Evolutionary conservation across 2,888 invertebrate genomes (phyloP), one percentile per base, ranked within the genome.

Genomic region (Cremastobaeus sp.): DNA sequence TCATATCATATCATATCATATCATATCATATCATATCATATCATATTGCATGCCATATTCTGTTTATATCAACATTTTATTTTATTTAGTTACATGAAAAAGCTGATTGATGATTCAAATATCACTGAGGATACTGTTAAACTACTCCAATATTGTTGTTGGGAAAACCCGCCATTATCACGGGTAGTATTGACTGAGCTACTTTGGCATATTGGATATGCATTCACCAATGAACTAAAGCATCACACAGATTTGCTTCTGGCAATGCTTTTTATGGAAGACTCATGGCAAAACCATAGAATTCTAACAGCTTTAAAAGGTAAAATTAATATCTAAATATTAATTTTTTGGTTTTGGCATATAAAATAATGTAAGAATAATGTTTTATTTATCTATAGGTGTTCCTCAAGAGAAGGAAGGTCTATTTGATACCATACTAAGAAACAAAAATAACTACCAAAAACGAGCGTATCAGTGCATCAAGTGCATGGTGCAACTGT

Each of bases 381-480:
- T 30, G 6, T 30, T 4, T 30, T n/a, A 30, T 30, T 30, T 9
- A 30, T 30, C 2, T 45, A 1, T 25, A 91, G 91, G 91, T 84
- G 91, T 93, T 45, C 93, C 93, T 2, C 94, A 95, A 74, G 95
- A 97, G 84, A 91, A 96, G 37, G 97, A 97, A 82, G 98, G 98
- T 0, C 90, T 98, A 57, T 91, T 98, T 81, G 98, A 98, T 85
- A 98, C 96, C 64, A 96, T 98, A 84, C 92, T 94, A 80, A 92
- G 96, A 73, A 95, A 96, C 68, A 97, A 97, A 89, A 95, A 94
- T 76, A 96, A 97, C 89, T 97, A 97, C 89, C 97, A 98, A 88
- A 98, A 98, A 89, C 91, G 98, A 77, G 96, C 97, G 76, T 98
- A 98, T 90, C 96, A 97, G 88, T 98, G 97, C 89, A 96, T 98